phyloP scores from a whole-genome alignment of 2,888 invertebrate genomes.

The Epirrhoe tristata region DNA sequence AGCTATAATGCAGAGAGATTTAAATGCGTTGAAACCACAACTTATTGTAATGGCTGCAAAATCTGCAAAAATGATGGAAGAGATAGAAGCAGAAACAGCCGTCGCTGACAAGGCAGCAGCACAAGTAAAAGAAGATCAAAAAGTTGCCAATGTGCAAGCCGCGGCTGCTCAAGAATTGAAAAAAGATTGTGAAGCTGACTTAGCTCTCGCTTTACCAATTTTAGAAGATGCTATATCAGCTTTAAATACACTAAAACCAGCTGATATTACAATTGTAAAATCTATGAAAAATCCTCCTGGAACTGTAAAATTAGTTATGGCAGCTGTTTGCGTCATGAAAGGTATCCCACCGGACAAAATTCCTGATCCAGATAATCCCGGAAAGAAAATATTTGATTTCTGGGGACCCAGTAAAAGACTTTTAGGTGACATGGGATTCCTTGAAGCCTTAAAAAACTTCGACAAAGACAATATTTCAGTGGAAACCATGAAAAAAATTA shows the following conservation, averaged over 20 bases:
- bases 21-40: conserved; percentile 90
- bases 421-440: conserved; percentile 92
- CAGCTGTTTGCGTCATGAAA: conserved; percentile 96
- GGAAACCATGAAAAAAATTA: conserved; percentile 89
- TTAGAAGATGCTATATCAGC: conserved; percentile 91
- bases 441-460: conserved; percentile 90
- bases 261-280: conserved; percentile 94
- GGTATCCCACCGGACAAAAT: conserved; percentile 91
- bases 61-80: conserved; percentile 90
- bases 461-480: conserved; percentile 94
- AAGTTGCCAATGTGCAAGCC: conserved; percentile 94
- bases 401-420: conserved; percentile 95
- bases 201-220: conserved; percentile 94
- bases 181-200: conserved; percentile 96
- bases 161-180: conserved; percentile 93
- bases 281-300: conserved; percentile 95
- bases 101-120: conserved; percentile 92
- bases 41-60: conserved; percentile 89
- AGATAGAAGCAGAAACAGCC: conserved; percentile 90
- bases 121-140: conserved; percentile 94
- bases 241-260: conserved; percentile 93
- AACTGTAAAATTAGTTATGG: conserved; percentile 93
- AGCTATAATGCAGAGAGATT: conserved; percentile 90
- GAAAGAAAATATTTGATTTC: conserved; percentile 90
- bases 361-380: conserved; percentile 88